These are phyloP conservation scores for Ophion slaviceki DNA, from an alignment of 2,888 invertebrate genomes.

Conservation along the genomic window DNA sequence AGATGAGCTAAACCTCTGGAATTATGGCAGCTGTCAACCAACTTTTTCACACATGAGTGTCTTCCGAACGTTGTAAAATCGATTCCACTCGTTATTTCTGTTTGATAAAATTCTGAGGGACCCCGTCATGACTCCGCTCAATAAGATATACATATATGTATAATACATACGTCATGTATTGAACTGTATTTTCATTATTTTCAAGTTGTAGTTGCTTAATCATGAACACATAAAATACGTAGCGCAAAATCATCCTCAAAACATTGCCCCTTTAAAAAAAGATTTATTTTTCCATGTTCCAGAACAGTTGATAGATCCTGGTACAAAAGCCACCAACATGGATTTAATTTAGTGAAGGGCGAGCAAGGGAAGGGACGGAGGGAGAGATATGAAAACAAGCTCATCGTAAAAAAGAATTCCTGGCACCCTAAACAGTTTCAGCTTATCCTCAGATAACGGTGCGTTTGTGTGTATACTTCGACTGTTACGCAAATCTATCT, in stretches of 20 bases:
- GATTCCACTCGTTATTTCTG: no score
- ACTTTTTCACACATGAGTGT: no score
- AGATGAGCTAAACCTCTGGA: no score
- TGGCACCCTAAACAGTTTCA: background rate
- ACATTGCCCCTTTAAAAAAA: background rate
- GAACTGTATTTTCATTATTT: no score
- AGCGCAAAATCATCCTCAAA: background rate
- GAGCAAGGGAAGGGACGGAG: background rate
- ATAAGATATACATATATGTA: no score
- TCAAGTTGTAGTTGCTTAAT: no score
- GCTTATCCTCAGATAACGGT: background rate
- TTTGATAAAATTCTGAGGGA: no score
- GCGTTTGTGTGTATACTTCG: background rate
- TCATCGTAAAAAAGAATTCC: slow-evolving; percentile 9
- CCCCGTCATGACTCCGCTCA: no score
- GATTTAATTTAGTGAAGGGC: background rate
- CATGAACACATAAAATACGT: no score
- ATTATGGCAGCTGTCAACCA: no score
- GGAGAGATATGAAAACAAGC: slow-evolving; percentile 4
- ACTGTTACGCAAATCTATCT: slow-evolving; percentile 21
- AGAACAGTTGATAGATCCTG: background rate
- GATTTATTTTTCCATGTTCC: background rate
- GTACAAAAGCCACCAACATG: background rate
- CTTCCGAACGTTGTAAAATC: no score
- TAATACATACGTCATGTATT: no score